Percentiles rank a stretch among this genome's conserved stretches.
Conservation (phyloP, 2,888 invertebrate species). For the Megaustenia siamemsis region DNA sequence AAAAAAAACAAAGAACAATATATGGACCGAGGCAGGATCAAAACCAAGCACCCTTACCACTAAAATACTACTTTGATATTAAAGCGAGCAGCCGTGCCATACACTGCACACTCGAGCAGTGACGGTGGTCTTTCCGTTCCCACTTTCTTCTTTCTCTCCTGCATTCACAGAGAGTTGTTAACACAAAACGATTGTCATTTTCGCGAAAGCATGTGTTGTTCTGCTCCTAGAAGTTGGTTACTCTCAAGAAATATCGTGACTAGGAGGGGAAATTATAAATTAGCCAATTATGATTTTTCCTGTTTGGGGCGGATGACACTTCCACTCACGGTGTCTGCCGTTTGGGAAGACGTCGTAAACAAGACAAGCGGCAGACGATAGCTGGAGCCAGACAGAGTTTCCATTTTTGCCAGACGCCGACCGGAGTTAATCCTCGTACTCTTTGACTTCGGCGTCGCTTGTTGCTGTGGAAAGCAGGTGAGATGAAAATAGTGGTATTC, state of each 20-base stretch:
- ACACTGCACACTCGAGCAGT: too few species aligned
- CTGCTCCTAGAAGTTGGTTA: too few species aligned
- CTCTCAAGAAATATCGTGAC: neutral
- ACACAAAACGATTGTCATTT: too few species aligned
- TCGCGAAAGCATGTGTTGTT: too few species aligned
- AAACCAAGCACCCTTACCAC: too few species aligned
- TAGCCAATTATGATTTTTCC: conserved; percentile 40
- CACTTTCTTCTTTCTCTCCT: too few species aligned
- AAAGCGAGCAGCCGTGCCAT: too few species aligned
- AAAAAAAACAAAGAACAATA: too few species aligned
- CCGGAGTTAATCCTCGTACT: conserved; percentile 30
- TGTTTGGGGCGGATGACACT: conserved; percentile 13
- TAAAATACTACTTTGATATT: too few species aligned
- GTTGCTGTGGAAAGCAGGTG: neutral
- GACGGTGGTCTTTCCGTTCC: too few species aligned
- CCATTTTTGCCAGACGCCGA: conserved; percentile 28
- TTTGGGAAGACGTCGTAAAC: conserved; percentile 26
- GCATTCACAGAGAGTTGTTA: too few species aligned
- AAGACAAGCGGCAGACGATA: conserved; percentile 37
- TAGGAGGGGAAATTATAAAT: conserved; percentile 28
- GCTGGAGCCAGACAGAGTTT: conserved; percentile 40
- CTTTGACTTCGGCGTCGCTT: conserved; percentile 23
- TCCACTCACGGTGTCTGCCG: conserved; percentile 10
- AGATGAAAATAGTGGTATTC: neutral
- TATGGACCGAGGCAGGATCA: too few species aligned